phyloP scores from a whole-genome alignment of 2,888 invertebrate species.

The Plusia festucae region DNA sequence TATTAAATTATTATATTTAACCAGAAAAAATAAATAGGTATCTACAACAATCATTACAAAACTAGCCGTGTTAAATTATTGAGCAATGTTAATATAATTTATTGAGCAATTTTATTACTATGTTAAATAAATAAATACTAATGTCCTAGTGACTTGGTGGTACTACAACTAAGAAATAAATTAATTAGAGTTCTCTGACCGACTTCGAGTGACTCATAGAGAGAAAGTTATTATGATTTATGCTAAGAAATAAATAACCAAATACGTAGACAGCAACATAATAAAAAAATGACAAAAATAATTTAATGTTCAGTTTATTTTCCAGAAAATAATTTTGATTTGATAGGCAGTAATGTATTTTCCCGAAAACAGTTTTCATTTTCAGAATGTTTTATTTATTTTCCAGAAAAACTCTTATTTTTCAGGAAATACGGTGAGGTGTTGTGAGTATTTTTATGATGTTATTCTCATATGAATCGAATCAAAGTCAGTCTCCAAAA shows the following conservation, averaged over 20 bases:
- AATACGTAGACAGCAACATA: no score
- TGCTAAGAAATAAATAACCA: no score
- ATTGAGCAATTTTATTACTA: conserved; percentile 34
- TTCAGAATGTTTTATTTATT: neutral
- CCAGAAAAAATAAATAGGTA: conserved; percentile 37
- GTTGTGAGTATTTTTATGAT: no score
- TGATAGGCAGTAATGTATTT: no score
- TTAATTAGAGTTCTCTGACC: conserved; percentile 43
- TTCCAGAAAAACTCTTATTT: neutral
- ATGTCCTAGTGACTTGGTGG: conserved; percentile 79
- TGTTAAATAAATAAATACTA: conserved; percentile 60
- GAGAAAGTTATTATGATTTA: conserved; percentile 2
- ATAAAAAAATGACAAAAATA: neutral
- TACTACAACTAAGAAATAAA: conserved; percentile 57
- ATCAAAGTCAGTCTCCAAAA: conserved; percentile 60
- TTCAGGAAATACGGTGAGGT: neutral
- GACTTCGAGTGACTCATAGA: conserved; percentile 62
- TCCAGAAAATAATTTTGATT: neutral
- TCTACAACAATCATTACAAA: conserved; percentile 31
- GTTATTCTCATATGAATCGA: conserved; percentile 54
- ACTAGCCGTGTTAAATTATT: conserved; percentile 21
- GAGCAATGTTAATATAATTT: conserved; percentile 10
- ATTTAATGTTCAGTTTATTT: neutral
- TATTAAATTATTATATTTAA: conserved; percentile 30
- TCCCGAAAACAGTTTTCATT: neutral